phyloP scores from a whole-genome alignment of 2,113 vertebrate species.

The Andinoacara biseriatus region DNA sequence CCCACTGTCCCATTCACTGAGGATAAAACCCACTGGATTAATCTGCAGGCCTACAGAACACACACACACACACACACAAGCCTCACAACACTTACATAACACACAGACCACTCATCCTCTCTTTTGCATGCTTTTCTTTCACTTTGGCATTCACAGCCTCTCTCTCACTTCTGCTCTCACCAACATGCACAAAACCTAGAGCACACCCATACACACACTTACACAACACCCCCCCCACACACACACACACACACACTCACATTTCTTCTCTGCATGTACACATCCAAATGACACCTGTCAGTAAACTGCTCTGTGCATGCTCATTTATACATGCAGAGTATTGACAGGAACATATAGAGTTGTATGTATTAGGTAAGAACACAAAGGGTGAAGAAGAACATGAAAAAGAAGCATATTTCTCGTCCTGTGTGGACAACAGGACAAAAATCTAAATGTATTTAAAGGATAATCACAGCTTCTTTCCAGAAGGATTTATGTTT shows the following conservation, averaged over 20 bases:
- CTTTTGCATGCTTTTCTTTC: conserved; percentile 47
- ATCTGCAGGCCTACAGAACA: conserved; percentile 65
- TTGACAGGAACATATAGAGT: background rate
- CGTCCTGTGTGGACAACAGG: fast-evolving
- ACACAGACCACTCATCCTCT: conserved; percentile 43
- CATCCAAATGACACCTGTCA: conserved; percentile 60
- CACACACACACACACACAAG: conserved; percentile 39
- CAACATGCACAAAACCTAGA: conserved; percentile 27
- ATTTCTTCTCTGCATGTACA: conserved; percentile 13
- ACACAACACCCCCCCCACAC: conserved; percentile 7
- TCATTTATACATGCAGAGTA: background rate
- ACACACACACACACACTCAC: too few species aligned
- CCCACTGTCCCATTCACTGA: conserved; percentile 78
- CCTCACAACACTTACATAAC: conserved; percentile 70
- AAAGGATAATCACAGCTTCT: background rate
- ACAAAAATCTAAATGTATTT: background rate
- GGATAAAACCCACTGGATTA: conserved; percentile 78
- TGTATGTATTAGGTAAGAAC: background rate
- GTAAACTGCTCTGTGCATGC: background rate
- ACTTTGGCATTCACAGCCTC: conserved; percentile 21
- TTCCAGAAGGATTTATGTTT: background rate
- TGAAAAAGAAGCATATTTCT: background rate
- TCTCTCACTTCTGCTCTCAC: conserved; percentile 17
- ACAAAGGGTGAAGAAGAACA: background rate
- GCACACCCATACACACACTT: background rate